Base-by-base conservation (phyloP, 2,113 vertebrate genomes). In the Nycticebus coucang region DNA sequence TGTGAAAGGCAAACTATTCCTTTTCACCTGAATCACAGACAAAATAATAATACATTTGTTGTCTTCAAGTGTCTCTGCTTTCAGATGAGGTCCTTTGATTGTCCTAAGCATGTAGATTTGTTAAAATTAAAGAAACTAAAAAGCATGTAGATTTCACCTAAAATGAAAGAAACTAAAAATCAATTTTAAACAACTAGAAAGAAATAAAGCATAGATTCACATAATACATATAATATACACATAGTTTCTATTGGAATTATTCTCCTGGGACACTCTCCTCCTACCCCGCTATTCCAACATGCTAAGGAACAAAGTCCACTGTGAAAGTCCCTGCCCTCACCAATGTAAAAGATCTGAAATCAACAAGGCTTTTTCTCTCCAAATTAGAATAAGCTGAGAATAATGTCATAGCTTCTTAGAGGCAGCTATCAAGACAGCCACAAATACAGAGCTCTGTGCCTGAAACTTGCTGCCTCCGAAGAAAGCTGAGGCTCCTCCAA, bases 91-190 rank as follows among this genome's bases (percentile, higher is more conserved):
- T 84, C 24, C 55, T 91, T n/a, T 53, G 22, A 87, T 75, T 82
- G 13, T 8, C 26, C 24, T 81, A 77, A 77, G 8, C 7, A 41
- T 92, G 6, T 83, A 93, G n/a, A 83, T 78, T 66, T 74, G 18
- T 5, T 77, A 91, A 78, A 90, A 81, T 24, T 64, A 83, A 90
- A 74, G 69, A 83, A 90, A 74, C n/a, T 71, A 95, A 77, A 66
- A 81, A 87, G 8, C 7, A 41, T 92, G 6, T 83, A 93, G n/a
- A 83, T 78, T 66, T 74, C 1, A 50, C 7, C 4, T 77, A 91
- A 78, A 90, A 81, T 24, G 69, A 83, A 90, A 74, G 69, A 83
- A 90, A 74, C n/a, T 71, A 95, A 77, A 66, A 81, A 87, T 26
- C 57, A 5, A 35, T 83, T 72, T 71, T 87, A 62, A 93, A 68